Conservation (phyloP, 2,888 invertebrate species). For the Oligia fasciuncula region DNA sequence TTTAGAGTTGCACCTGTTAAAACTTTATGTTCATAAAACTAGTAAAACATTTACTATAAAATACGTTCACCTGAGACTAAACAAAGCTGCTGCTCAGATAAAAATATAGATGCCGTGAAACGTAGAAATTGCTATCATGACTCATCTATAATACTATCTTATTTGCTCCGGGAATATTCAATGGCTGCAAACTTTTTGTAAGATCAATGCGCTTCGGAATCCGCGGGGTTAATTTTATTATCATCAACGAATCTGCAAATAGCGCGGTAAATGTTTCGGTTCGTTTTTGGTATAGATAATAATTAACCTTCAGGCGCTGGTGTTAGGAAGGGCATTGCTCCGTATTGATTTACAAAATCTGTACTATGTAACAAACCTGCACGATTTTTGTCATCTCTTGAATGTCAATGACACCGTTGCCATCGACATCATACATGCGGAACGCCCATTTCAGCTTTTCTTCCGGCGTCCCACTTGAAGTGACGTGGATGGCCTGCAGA, state of each 20-base stretch:
- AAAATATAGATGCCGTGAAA: slow-evolving; percentile 57
- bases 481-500: slow-evolving; percentile 99
- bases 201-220: slow-evolving; percentile 20
- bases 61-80: slow-evolving; percentile 57
- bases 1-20: slow-evolving; percentile 4
- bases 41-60: slow-evolving; percentile 30
- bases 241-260: background rate
- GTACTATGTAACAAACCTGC: slow-evolving; percentile 92
- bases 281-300: slow-evolving; percentile 12
- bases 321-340: slow-evolving; percentile 33
- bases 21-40: slow-evolving; percentile 33
- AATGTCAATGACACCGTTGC: slow-evolving; percentile 99
- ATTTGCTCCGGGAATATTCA: slow-evolving; percentile 37
- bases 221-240: slow-evolving; percentile 11
- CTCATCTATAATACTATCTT: slow-evolving; percentile 36
- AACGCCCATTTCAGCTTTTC: slow-evolving; percentile 99
- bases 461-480: slow-evolving; percentile 98
- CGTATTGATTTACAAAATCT: slow-evolving; percentile 27
- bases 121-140: slow-evolving; percentile 38
- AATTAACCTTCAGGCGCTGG: slow-evolving; percentile 21
- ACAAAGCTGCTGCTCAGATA: slow-evolving; percentile 50
- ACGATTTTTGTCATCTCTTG: slow-evolving; percentile 99
- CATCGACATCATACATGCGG: slow-evolving; percentile 99
- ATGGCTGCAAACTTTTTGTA: slow-evolving; percentile 10
- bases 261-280: background rate